Conservation (phyloP, 1,140 invertebrate genomes). For the Zaprionus africanus region DNA sequence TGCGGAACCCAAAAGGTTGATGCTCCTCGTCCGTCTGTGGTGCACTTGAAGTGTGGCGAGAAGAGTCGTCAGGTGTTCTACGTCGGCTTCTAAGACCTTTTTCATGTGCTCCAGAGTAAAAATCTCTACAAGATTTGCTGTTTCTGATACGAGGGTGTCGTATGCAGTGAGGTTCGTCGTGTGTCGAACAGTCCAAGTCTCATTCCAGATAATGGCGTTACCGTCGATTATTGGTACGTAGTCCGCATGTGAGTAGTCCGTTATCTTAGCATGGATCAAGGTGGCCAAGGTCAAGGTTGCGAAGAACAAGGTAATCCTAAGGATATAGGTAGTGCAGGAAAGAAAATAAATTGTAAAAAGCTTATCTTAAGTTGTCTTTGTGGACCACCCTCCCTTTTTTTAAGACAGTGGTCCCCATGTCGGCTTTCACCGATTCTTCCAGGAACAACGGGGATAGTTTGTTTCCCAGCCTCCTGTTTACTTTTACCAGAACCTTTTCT, state of each 20-base stretch:
- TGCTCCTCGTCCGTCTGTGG: slow-evolving; percentile 18
- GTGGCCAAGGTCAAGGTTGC: not conserved
- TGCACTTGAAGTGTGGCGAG: slow-evolving; percentile 6
- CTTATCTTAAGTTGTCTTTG: too few relatives aligned
- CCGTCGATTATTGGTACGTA: slow-evolving; percentile 21
- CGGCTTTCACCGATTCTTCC: too few relatives aligned
- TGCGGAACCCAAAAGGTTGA: too few relatives aligned
- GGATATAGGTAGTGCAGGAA: too few relatives aligned
- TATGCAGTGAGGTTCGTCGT: slow-evolving; percentile 19
- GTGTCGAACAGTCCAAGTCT: slow-evolving; percentile 11
- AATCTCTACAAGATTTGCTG: not conserved
- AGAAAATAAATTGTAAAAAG: too few relatives aligned
- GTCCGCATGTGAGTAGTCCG: slow-evolving; percentile 26
- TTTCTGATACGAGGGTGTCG: too few relatives aligned
- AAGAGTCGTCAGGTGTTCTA: slow-evolving; percentile 17
- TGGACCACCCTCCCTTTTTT: too few relatives aligned
- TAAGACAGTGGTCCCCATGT: too few relatives aligned
- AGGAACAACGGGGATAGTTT: too few relatives aligned
- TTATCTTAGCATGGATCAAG: slow-evolving; percentile 6
- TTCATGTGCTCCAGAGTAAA: slow-evolving; percentile 5
- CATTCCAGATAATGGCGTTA: slow-evolving; percentile 20
- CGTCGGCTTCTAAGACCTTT: not conserved
- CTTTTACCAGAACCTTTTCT: too few relatives aligned
- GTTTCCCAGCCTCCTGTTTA: too few relatives aligned
- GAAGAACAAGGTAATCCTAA: too few relatives aligned